These are phyloP conservation scores for Mizuhopecten yessoensis DNA, from an alignment of 1,140 invertebrate genomes.

Conservation along the genomic window DNA sequence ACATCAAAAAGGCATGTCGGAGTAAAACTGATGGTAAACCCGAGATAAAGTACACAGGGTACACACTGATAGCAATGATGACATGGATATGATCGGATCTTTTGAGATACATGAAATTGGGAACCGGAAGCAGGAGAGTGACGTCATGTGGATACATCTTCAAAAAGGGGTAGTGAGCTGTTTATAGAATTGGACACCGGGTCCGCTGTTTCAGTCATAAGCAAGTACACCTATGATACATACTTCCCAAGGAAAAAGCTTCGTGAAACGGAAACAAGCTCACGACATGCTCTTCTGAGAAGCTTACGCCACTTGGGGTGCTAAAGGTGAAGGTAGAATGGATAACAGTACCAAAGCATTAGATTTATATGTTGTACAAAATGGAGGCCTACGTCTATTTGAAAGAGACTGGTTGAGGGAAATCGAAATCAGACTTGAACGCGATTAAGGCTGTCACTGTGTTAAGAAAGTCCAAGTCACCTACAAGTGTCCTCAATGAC, in stretches of 20 bases:
- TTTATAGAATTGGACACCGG: slow-evolving; percentile 55
- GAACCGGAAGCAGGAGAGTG: neutral
- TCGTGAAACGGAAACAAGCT: neutral
- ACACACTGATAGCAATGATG: too few species aligned
- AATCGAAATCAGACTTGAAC: neutral
- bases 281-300: slow-evolving; percentile 37
- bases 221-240: neutral
- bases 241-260: slow-evolving; percentile 14
- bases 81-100: too few species aligned
- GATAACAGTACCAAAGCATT: neutral
- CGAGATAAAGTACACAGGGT: too few species aligned
- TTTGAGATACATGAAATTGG: too few species aligned
- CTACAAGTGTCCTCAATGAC: neutral
- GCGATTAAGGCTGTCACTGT: neutral
- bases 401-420: neutral
- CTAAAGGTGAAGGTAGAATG: neutral
- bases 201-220: slow-evolving; percentile 51
- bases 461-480: too few species aligned
- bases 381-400: neutral
- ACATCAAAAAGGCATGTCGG: too few species aligned
- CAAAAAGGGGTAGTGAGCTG: neutral
- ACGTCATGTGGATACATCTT: neutral
- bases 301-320: neutral
- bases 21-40: too few species aligned
- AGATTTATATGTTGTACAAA: neutral